Conservation (phyloP, 1,140 invertebrate genomes). For the Gerris buenoi region DNA sequence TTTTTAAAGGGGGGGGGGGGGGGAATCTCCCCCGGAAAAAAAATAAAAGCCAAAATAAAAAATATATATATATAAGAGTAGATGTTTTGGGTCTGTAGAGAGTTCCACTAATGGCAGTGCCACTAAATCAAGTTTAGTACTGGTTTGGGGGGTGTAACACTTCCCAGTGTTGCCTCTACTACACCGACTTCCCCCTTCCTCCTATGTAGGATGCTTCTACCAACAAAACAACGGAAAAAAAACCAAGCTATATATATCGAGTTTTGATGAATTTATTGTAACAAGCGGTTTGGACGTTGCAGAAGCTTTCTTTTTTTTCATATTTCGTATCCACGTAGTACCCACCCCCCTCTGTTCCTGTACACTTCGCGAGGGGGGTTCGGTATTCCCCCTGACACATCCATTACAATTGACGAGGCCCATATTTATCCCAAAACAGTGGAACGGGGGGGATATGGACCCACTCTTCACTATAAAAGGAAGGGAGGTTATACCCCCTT, state of each 20-base stretch:
- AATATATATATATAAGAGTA: too few relatives aligned
- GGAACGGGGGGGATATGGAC: background rate
- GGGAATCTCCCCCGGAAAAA: too few relatives aligned
- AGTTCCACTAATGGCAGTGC: background rate
- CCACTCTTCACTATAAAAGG: too few relatives aligned
- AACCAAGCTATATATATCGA: constrained; percentile 9
- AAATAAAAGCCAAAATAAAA: too few relatives aligned
- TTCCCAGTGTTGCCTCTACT: background rate
- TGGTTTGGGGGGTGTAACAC: too few relatives aligned
- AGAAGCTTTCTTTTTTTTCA: too few relatives aligned
- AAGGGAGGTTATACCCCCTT: too few relatives aligned
- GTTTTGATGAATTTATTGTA: constrained; percentile 15
- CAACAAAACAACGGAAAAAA: background rate
- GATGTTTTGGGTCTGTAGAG: too few relatives aligned
- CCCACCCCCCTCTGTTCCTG: background rate
- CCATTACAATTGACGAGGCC: constrained; percentile 12
- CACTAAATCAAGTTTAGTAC: background rate
- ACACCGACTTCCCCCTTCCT: background rate
- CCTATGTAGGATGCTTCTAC: background rate
- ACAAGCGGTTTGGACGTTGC: background rate
- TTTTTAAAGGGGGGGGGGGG: too few relatives aligned
- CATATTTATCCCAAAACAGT: constrained; percentile 10
- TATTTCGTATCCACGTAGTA: background rate
- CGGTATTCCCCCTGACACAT: constrained; percentile 3
- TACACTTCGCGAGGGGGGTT: too few relatives aligned